Evolutionary conservation across 1,140 invertebrate species (phyloP).

Genomic region (Megalonaias nervosa): DNA sequence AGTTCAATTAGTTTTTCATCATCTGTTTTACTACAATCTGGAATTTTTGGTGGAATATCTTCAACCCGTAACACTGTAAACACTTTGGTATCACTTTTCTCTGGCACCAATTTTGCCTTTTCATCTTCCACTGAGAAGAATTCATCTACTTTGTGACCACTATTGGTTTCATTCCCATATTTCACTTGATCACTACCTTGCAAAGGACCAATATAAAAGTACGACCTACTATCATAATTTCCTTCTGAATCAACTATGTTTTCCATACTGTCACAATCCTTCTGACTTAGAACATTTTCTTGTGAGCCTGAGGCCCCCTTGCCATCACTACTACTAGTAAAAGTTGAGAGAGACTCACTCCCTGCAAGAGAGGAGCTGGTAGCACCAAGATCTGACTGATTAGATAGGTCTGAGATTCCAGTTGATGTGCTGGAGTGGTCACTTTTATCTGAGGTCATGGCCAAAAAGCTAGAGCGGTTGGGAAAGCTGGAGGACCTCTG

Average conservation of each 20-base stretch:
- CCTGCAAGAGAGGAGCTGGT: constrained; percentile 35
- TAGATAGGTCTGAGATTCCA: constrained; percentile 33
- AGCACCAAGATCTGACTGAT: constrained; percentile 33
- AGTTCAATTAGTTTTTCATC: constrained; percentile 66
- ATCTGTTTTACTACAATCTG: constrained; percentile 57
- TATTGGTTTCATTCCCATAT: constrained; percentile 1
- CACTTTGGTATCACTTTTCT: constrained; percentile 36
- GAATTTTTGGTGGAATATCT: constrained; percentile 19
- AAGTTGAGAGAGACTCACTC: constrained; percentile 27
- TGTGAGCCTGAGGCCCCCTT: constrained; percentile 9
- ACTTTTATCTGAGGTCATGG: constrained; percentile 34
- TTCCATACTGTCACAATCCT: constrained; percentile 27
- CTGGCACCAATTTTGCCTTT: constrained; percentile 1
- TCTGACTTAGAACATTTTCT: constrained; percentile 23
- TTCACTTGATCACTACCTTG: not conserved
- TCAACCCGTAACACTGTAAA: constrained; percentile 59
- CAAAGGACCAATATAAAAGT: constrained; percentile 39
- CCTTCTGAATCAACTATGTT: not conserved
- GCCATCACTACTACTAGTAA: constrained; percentile 24
- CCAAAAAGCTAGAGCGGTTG: constrained; percentile 58
- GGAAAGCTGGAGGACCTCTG: constrained; percentile 64
- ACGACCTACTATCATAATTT: constrained; percentile 33
- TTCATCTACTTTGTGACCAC: not conserved
- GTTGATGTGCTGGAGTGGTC: constrained; percentile 34
- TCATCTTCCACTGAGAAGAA: not conserved